Percentiles rank a stretch among this genome's conserved stretches.
These are phyloP conservation scores for Eupithecia abbreviata DNA, from an alignment of 2,888 invertebrate genomes.

Conservation along the genomic window DNA sequence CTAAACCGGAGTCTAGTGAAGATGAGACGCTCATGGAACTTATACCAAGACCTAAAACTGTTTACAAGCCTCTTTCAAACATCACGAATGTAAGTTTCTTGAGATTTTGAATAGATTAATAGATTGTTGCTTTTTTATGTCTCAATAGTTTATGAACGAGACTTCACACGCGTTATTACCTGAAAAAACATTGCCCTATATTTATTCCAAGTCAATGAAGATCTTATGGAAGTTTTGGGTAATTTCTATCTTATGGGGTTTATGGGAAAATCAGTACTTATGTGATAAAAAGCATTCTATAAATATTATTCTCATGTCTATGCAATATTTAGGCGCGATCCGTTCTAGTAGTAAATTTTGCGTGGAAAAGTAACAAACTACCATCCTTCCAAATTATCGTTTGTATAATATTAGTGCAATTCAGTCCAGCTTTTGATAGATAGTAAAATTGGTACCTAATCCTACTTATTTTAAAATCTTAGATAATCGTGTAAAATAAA, in stretches of 20 bases:
- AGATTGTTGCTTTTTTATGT: background rate
- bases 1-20: constrained; percentile 74
- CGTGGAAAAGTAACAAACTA: background rate
- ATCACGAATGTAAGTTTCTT: constrained; percentile 75
- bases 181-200: too few species aligned
- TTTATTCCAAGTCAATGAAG: background rate
- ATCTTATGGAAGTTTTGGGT: background rate
- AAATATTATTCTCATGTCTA: background rate
- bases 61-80: constrained; percentile 72
- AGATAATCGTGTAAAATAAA: too few species aligned
- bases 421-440: background rate
- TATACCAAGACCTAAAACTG: constrained; percentile 66
- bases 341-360: background rate
- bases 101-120: background rate
- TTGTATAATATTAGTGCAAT: background rate
- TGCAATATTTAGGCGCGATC: background rate
- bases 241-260: background rate
- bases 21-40: constrained; percentile 76
- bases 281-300: background rate
- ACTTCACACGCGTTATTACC: background rate
- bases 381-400: background rate
- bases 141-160: background rate
- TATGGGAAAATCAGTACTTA: background rate
- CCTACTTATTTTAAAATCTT: too few species aligned
- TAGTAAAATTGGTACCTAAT: background rate